Evolutionary conservation across 2,888 invertebrate genomes (phyloP).

Genomic region (Oscheius onirici): DNA sequence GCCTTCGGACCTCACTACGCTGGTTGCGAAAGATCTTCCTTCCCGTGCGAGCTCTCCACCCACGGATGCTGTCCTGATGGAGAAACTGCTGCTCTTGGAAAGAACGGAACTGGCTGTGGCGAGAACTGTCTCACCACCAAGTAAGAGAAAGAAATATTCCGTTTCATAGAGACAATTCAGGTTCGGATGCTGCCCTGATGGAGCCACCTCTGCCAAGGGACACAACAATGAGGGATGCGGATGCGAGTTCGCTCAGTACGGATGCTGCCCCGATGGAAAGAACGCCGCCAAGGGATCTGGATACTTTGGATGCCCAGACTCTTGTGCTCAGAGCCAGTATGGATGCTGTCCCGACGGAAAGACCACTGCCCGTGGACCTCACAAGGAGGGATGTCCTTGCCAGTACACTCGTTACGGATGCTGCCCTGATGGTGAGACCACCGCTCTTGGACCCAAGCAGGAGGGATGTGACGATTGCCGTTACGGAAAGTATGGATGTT

Average conservation of each 20-base stretch:
- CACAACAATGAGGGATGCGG: constrained; percentile 70
- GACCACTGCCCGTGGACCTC: constrained; percentile 86
- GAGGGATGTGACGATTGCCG: constrained; percentile 79
- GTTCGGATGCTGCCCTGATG: constrained; percentile 72
- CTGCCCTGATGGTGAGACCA: constrained; percentile 72
- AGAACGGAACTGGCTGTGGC: constrained; percentile 78
- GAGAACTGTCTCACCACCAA: constrained; percentile 70
- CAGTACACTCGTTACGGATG: constrained; percentile 73
- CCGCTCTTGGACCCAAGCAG: constrained; percentile 79
- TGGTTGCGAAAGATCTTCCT: constrained; percentile 68
- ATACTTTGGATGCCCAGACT: constrained; percentile 81
- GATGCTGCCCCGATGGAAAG: constrained; percentile 76
- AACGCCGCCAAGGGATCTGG: constrained; percentile 79
- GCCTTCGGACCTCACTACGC: constrained; percentile 72
- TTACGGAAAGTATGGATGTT: constrained; percentile 71
- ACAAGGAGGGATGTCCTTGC: constrained; percentile 78
- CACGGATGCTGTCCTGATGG: constrained; percentile 90
- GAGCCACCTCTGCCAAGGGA: constrained; percentile 69
- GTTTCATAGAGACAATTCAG: constrained; percentile 19
- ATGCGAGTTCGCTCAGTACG: constrained; percentile 74
- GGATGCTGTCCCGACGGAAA: constrained; percentile 88
- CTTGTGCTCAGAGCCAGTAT: constrained; percentile 75
- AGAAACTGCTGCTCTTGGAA: constrained; percentile 86
- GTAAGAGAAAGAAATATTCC: constrained; percentile 32
- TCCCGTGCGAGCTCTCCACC: constrained; percentile 74